These are phyloP conservation scores for Mastacembelus armatus DNA, from an alignment of 2,797 vertebrate species.

Conservation along the genomic window DNA sequence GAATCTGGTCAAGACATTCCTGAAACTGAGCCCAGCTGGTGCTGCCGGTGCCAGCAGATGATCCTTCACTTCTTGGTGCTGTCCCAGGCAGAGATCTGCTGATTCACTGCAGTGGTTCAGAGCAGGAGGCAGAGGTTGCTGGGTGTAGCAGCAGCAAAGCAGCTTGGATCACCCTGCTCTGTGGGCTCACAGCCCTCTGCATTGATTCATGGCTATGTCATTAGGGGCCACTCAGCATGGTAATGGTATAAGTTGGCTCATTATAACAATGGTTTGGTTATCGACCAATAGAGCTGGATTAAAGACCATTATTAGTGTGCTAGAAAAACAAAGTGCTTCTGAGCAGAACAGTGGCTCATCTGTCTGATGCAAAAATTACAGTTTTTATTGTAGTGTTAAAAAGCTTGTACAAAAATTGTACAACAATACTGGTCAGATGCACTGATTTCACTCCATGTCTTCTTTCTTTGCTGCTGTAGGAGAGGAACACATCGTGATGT, in stretches of 20 bases:
- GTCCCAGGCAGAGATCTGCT: conserved; percentile 68
- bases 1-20: conserved; percentile 8
- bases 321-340: conserved; percentile 6
- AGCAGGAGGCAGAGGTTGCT: conserved; percentile 52
- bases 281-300: conserved; percentile 29
- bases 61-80: conserved; percentile 41
- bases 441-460: background rate
- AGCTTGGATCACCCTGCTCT: conserved; percentile 41
- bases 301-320: conserved; percentile 35
- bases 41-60: conserved; percentile 32
- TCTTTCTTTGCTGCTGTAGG: background rate
- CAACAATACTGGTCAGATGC: too few relatives aligned
- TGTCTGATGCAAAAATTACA: conserved; percentile 23
- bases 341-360: conserved; percentile 22
- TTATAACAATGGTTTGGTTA: conserved; percentile 51
- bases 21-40: conserved; percentile 22
- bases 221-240: conserved; percentile 49
- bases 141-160: conserved; percentile 54
- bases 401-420: too few relatives aligned
- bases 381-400: background rate
- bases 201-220: conserved; percentile 51
- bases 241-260: conserved; percentile 49
- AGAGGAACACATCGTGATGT: background rate
- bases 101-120: conserved; percentile 77
- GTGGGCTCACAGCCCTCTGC: conserved; percentile 20